These are phyloP conservation scores for Crocuta crocuta DNA, from an alignment of 2,113 vertebrate genomes.

Conservation along the genomic window DNA sequence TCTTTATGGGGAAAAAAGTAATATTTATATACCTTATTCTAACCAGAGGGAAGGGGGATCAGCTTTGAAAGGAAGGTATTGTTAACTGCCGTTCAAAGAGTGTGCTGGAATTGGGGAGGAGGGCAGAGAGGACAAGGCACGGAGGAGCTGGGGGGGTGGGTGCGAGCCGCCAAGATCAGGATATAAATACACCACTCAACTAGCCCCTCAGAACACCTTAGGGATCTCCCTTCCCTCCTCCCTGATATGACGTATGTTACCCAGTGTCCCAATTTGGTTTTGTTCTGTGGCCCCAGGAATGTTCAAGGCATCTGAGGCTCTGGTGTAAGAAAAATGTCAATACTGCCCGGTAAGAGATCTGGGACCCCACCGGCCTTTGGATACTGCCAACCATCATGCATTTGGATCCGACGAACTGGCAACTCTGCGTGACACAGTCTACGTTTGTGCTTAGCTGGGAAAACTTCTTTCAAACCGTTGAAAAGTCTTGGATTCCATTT, in stretches of 20 bases:
- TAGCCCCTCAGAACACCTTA: background rate
- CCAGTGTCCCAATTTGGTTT: background rate
- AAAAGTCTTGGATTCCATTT: background rate
- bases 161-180: background rate
- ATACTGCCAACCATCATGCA: background rate
- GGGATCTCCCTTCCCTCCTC: background rate
- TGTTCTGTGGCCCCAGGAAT: slow-evolving; percentile 7
- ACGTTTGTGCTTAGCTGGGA: background rate
- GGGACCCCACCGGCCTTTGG: background rate
- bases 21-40: slow-evolving; percentile 46
- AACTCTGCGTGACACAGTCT: background rate
- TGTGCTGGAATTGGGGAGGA: background rate
- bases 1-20: slow-evolving; percentile 38
- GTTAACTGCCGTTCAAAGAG: slow-evolving; percentile 61
- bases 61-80: slow-evolving; percentile 41
- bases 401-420: background rate
- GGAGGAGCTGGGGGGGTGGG: too few relatives aligned
- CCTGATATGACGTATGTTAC: background rate
- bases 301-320: background rate
- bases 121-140: background rate
- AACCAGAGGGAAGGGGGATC: background rate
- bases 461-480: background rate
- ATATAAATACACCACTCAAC: background rate
- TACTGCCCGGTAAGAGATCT: background rate
- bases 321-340: slow-evolving; percentile 34